Conservation (phyloP, 2,113 vertebrate genomes). For the Lepisosteus oculatus region DNA sequence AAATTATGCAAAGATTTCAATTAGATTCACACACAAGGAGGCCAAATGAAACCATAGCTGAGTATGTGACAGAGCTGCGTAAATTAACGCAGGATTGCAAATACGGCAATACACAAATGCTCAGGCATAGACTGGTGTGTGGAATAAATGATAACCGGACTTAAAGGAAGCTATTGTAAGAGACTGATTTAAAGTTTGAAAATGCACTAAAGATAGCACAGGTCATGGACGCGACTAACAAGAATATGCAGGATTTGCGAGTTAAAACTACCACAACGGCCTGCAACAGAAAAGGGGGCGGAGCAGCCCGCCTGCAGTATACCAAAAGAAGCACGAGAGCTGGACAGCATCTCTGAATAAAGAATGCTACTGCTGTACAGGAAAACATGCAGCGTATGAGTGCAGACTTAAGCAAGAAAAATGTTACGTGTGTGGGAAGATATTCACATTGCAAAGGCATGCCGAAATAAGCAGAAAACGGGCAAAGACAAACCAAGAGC, state of each 20-base stretch:
- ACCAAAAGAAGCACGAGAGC: background rate
- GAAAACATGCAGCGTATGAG: conserved; percentile 10
- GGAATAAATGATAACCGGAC: conserved; percentile 25
- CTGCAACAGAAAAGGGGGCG: background rate
- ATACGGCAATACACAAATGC: conserved; percentile 18
- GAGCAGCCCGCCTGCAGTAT: background rate
- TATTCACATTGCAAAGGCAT: background rate
- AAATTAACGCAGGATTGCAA: conserved; percentile 20
- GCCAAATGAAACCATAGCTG: background rate
- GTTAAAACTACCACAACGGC: background rate
- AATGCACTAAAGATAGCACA: conserved; percentile 19
- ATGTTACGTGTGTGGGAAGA: conserved; percentile 9
- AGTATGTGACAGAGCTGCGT: conserved; percentile 19
- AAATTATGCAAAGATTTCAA: conserved; percentile 27
- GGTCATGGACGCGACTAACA: conserved; percentile 19
- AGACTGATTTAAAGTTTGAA: conserved; percentile 24
- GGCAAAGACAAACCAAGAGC: background rate
- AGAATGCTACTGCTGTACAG: background rate
- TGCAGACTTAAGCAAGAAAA: conserved; percentile 17
- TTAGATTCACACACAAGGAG: conserved; percentile 13
- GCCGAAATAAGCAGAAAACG: background rate
- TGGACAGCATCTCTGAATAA: background rate
- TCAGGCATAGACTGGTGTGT: conserved; percentile 27
- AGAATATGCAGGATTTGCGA: conserved; percentile 18
- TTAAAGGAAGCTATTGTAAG: conserved; percentile 16